Conservation (phyloP, 2,888 invertebrate genomes). For the Uloborus plumipes region DNA sequence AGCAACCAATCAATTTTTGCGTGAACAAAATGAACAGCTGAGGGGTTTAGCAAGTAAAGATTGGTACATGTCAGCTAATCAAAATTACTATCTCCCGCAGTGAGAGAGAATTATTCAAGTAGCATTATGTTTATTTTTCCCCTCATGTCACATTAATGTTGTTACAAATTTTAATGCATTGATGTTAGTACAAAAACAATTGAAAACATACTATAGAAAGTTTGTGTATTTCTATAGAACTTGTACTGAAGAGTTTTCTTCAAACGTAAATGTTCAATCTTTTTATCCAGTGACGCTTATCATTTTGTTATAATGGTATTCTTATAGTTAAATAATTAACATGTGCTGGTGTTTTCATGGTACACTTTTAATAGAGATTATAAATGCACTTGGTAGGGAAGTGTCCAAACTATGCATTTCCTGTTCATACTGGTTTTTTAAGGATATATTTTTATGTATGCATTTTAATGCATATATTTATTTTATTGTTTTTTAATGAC, state of each 20-base stretch:
- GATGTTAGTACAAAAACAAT: slow-evolving; percentile 57
- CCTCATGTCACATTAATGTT: slow-evolving; percentile 58
- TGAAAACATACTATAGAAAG: neutral
- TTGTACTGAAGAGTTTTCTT: slow-evolving; percentile 17
- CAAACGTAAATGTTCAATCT: slow-evolving; percentile 48
- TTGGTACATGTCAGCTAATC: slow-evolving; percentile 56
- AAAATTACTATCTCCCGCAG: slow-evolving; percentile 54
- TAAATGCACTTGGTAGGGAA: no score
- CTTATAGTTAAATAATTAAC: neutral
- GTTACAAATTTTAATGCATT: slow-evolving; percentile 61
- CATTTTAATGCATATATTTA: no score
- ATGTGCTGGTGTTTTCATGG: no score
- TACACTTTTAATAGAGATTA: no score
- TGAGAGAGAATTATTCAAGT: slow-evolving; percentile 29
- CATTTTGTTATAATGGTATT: slow-evolving; percentile 15
- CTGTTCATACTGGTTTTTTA: no score
- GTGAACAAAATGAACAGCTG: slow-evolving; percentile 83
- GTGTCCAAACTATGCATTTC: no score
- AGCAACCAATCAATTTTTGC: slow-evolving; percentile 84
- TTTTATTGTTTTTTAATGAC: no score
- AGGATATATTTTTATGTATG: no score
- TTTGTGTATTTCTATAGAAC: neutral
- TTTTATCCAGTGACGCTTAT: slow-evolving; percentile 36
- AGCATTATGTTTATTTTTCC: slow-evolving; percentile 53
- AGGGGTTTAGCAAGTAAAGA: slow-evolving; percentile 70